These are phyloP conservation scores for Vultur gryphus DNA, from an alignment of 2,797 vertebrate genomes.

Conservation along the genomic window DNA sequence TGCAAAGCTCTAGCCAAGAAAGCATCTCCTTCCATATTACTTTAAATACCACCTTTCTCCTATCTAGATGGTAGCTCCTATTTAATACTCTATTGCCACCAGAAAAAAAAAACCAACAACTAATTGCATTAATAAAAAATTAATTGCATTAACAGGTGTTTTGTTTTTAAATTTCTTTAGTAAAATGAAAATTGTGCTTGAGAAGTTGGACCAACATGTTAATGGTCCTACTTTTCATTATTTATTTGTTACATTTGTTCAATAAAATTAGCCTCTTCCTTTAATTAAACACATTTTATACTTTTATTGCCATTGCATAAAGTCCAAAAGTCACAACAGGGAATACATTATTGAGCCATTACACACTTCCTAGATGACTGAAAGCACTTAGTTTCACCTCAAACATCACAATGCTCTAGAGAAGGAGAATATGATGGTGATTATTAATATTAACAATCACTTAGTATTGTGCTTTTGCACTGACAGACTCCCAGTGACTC, in stretches of 20 bases:
- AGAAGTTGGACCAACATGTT: not conserved
- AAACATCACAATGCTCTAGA: not conserved
- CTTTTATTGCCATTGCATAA: slow-evolving; percentile 7
- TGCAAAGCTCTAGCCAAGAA: not conserved
- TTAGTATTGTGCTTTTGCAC: not conserved
- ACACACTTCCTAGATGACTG: not conserved
- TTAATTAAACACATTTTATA: slow-evolving; percentile 60
- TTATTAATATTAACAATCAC: not conserved
- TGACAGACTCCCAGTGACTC: not conserved
- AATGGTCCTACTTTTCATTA: not conserved
- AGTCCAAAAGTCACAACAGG: slow-evolving; percentile 19
- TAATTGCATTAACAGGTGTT: not conserved
- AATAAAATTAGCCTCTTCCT: slow-evolving; percentile 19
- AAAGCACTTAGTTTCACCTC: slow-evolving; percentile 20
- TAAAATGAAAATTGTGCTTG: not conserved
- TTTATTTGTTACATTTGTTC: slow-evolving; percentile 9
- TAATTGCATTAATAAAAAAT: not conserved
- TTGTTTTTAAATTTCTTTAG: not conserved
- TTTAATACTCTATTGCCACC: not conserved
- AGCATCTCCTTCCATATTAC: not conserved
- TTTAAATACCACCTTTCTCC: not conserved
- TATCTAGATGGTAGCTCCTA: not conserved
- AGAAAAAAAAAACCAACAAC: not conserved
- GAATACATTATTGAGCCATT: not conserved
- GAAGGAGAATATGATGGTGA: not conserved